Evolutionary conservation across 1,140 invertebrate species (phyloP).

Genomic region (Parasteatoda tepidariorum): DNA sequence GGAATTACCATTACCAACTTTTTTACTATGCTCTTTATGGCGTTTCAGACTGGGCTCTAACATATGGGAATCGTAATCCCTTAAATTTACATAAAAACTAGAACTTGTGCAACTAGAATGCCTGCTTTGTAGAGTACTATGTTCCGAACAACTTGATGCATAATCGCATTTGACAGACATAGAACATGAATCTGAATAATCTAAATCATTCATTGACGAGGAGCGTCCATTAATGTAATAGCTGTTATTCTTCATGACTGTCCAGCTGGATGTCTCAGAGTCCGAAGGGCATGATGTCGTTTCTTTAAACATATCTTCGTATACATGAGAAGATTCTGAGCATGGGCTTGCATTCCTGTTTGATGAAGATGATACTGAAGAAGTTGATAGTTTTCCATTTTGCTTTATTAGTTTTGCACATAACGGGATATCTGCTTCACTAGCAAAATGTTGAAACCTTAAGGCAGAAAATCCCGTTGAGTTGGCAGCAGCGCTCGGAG

Average conservation of each 20-base stretch:
- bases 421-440: slow-evolving; percentile 33
- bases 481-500: not conserved
- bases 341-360: slow-evolving; percentile 5
- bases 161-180: slow-evolving; percentile 46
- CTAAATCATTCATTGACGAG: slow-evolving; percentile 44
- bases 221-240: slow-evolving; percentile 45
- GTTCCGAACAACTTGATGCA: slow-evolving; percentile 39
- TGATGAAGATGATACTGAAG: slow-evolving; percentile 16
- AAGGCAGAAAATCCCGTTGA: not conserved
- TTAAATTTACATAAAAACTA: slow-evolving; percentile 44
- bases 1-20: not conserved
- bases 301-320: slow-evolving; percentile 57
- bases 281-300: slow-evolving; percentile 48
- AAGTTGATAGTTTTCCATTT: not conserved
- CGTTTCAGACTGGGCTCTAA: slow-evolving; percentile 16
- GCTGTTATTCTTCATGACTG: slow-evolving; percentile 52
- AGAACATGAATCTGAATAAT: slow-evolving; percentile 42
- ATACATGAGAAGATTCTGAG: slow-evolving; percentile 43
- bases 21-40: not conserved
- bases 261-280: slow-evolving; percentile 46
- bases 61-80: slow-evolving; percentile 52
- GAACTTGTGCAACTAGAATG: slow-evolving; percentile 36
- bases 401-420: slow-evolving; percentile 53
- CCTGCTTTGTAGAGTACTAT: slow-evolving; percentile 44
- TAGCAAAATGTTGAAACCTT: slow-evolving; percentile 32